Base-by-base conservation (phyloP, 2,888 invertebrate species). In the Dichetophora obliterata region DNA sequence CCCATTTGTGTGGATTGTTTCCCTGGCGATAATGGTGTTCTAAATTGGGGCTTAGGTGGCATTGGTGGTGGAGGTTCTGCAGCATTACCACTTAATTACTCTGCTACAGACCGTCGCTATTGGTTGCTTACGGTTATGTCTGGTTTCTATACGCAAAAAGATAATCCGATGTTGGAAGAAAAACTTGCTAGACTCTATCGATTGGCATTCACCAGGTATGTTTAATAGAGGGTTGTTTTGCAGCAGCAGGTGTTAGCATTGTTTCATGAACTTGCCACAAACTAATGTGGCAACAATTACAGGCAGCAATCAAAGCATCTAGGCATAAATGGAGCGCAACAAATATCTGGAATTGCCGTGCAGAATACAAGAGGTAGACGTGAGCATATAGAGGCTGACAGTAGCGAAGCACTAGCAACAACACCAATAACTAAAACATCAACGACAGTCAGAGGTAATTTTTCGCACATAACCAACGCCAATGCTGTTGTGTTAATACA, bases 221-320 rank as follows among this genome's bases (percentile, higher is more conserved):
- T 76, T 16, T 11, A 3, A 2, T 0, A 24, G 0, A 11, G 48
- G n/a, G 48, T n/a, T 4, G 65, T 8, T 31, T 37, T 9, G 22
- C 5, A 14, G n/a, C 34, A 24, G 19, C 59, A 37, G 48, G 19
- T 34, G 34, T 14, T 52, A 34, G 50, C 22, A 34, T 22, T n/a
- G 50, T 59, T 73, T 34, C 59, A 68, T 75, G 68, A 59, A 61
- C 31, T 69, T 65, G 70, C 52, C 75, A 16, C 76, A 50, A 71
- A 59, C 24, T 69, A n/a, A 52, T 48, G 11, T 22, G 77, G 27
- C 52, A 4, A 52, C 43, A 59, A 48, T 72, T 72, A 19, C 89
- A 94, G 94, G 82, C 96, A 96, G 86, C 96, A 96, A 89, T 94
- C 95, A 85, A 91, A 91, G 76, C 96, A 96, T 86, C 91, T 96